Base-by-base conservation (phyloP, 2,888 invertebrate genomes). In the Teinopalpus imperialis region DNA sequence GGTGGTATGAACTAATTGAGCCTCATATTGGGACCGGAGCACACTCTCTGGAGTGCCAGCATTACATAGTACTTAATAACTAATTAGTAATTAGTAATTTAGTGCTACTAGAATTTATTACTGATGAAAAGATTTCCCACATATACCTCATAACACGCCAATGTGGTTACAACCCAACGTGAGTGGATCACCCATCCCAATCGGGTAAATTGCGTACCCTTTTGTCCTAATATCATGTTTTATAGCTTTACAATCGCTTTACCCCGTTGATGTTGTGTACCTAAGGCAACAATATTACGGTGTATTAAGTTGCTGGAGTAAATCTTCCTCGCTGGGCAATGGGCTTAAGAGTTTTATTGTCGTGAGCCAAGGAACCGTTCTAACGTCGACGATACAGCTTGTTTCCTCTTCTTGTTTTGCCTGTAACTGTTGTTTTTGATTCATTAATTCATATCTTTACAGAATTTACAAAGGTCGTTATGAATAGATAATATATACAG, bases 291-390 rank as follows among this genome's bases (percentile, higher is more conserved):
- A 70, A 74, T 81, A 79, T 80, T 77, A 74, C 77, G 63, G 68
- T 73, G 85, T 79, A 86, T 85, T 86, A 86, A 81, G 74, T 83
- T 74, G 67, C 67, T 72, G 66, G 73, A 81, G 85, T 85, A 87
- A 88, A 88, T 87, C 85, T 87, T 82, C 68, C 71, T 62, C 59
- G 71, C 69, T 66, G 72, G 74, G 74, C 79, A 67, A 71, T 67
- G 71, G 78, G 82, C 87, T 89, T 87, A 87, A 62, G 81, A 85
- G 78, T 89, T 89, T 88, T 88, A 88, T 81, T 87, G 81, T 81
- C 68, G 69, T 68, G 65, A 66, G 65, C 61, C 60, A 41, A 46
- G 61, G 58, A 59, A 58, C 56, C 61, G 59, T 56, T 56, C 53
- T 58, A 50, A 51, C 56, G 50, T 52, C 53, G n/a, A n/a, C n/a